phyloP scores from a whole-genome alignment of 2,113 vertebrate genomes.

The Taurulus bubalis region DNA sequence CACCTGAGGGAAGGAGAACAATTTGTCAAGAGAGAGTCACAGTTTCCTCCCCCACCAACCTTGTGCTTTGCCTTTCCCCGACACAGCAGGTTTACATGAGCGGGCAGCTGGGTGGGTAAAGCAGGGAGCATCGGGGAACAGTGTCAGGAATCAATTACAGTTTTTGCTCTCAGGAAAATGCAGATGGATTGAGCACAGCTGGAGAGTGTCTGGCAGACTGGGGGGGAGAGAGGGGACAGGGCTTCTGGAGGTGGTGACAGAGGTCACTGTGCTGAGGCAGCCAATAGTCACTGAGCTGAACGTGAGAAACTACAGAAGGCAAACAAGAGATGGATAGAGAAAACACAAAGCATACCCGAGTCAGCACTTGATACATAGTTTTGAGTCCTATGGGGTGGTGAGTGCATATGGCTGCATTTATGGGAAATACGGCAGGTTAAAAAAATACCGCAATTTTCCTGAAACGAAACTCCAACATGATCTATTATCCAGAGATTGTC shows the following conservation, averaged over 20 bases:
- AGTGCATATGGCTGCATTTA: not conserved
- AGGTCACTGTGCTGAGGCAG: conserved; percentile 44
- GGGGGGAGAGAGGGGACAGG: conserved; percentile 28
- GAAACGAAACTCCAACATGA: not conserved
- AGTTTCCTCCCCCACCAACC: not conserved
- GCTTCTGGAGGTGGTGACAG: conserved; percentile 58
- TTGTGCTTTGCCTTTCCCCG: not conserved
- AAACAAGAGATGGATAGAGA: not conserved
- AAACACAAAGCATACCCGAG: not conserved
- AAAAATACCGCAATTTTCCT: not conserved
- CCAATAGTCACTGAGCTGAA: conserved; percentile 40
- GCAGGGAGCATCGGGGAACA: conserved; percentile 40
- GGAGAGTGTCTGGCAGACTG: conserved; percentile 53
- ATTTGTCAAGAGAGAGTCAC: conserved; percentile 3
- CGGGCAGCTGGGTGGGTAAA: conserved; percentile 40
- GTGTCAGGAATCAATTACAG: conserved; percentile 70
- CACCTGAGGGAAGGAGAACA: conserved; percentile 78
- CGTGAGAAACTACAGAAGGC: conserved; percentile 23
- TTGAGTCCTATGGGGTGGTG: not conserved
- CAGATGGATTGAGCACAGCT: conserved; percentile 65
- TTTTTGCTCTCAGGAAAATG: conserved; percentile 56
- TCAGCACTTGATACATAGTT: not conserved
- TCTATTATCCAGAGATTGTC: not conserved
- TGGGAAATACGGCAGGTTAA: not conserved
- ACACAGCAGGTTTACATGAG: conserved; percentile 38